These are phyloP conservation scores for Euwallacea similis DNA, from an alignment of 1,140 invertebrate species.

Conservation along the genomic window DNA sequence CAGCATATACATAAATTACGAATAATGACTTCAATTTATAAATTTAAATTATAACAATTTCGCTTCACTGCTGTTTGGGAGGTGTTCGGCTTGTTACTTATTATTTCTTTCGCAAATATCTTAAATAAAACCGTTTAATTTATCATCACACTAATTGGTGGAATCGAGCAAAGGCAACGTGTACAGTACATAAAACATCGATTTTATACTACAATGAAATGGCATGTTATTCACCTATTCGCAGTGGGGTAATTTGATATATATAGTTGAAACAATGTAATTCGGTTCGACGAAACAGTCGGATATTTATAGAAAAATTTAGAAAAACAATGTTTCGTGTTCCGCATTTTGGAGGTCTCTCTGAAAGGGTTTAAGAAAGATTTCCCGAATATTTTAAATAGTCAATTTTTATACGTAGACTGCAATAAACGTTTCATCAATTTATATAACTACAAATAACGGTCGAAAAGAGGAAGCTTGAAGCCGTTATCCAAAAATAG, in stretches of 20 bases:
- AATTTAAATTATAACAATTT: constrained; percentile 18
- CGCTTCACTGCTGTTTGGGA: constrained; percentile 8
- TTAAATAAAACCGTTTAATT: constrained; percentile 16
- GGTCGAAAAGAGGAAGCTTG: neutral
- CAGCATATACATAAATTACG: constrained; percentile 9
- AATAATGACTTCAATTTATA: constrained; percentile 13
- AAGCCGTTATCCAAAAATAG: neutral
- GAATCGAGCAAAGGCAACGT: constrained; percentile 4
- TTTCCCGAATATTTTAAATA: no score
- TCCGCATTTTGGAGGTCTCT: no score
- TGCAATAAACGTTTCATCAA: no score
- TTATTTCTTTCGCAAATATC: constrained; percentile 9
- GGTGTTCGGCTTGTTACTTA: constrained; percentile 11
- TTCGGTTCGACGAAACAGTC: neutral
- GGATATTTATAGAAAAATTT: no score
- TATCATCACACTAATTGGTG: constrained; percentile 19
- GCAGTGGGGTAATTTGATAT: constrained; percentile 12
- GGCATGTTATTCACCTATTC: constrained; percentile 5
- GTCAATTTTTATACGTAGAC: no score
- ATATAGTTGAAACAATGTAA: constrained; percentile 2
- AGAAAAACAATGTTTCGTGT: no score
- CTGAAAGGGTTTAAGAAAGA: no score
- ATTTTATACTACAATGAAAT: constrained; percentile 1
- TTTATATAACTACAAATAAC: no score
- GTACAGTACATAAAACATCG: constrained; percentile 5